Evolutionary conservation across 2,888 invertebrate species (phyloP).

Genomic region (Amphiduros pacificus): DNA sequence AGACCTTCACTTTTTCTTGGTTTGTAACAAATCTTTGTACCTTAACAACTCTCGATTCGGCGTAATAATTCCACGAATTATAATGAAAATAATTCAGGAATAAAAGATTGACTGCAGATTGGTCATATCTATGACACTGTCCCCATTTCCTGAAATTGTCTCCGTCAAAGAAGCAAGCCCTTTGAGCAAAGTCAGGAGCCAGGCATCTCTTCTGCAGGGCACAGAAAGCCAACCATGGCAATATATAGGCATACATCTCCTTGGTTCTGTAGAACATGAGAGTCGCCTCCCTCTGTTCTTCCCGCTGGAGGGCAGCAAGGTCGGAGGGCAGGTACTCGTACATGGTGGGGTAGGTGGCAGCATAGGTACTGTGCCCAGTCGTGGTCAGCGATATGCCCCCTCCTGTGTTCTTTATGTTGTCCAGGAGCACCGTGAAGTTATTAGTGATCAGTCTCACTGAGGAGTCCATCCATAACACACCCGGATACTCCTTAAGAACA

Average conservation of each 20-base stretch:
- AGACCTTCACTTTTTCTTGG: too few species aligned
- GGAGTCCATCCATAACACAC: slow-evolving; percentile 28
- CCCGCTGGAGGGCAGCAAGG: slow-evolving; percentile 37
- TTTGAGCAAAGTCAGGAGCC: slow-evolving; percentile 42
- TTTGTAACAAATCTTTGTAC: background rate
- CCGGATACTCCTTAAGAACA: slow-evolving; percentile 15
- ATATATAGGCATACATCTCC: slow-evolving; percentile 38
- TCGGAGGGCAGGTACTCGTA: slow-evolving; percentile 47
- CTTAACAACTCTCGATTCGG: background rate
- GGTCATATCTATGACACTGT: slow-evolving; percentile 44
- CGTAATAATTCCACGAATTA: slow-evolving; percentile 7
- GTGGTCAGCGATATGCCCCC: slow-evolving; percentile 10
- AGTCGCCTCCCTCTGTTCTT: slow-evolving; percentile 42
- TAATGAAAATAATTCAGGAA: slow-evolving; percentile 45
- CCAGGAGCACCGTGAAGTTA: slow-evolving; percentile 4
- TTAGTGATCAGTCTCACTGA: slow-evolving; percentile 21
- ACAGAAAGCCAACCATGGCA: slow-evolving; percentile 51
- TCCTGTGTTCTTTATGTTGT: background rate
- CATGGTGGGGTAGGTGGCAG: slow-evolving; percentile 44
- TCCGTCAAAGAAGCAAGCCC: background rate
- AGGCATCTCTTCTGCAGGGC: slow-evolving; percentile 52
- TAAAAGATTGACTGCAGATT: slow-evolving; percentile 57
- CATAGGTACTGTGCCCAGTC: slow-evolving; percentile 31
- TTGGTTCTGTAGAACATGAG: slow-evolving; percentile 45
- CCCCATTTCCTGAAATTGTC: background rate